Percentiles rank a stretch among this genome's conserved stretches.
These are phyloP conservation scores for Zenarchopterus dispar DNA, from an alignment of 2,797 vertebrate genomes.

Conservation along the genomic window DNA sequence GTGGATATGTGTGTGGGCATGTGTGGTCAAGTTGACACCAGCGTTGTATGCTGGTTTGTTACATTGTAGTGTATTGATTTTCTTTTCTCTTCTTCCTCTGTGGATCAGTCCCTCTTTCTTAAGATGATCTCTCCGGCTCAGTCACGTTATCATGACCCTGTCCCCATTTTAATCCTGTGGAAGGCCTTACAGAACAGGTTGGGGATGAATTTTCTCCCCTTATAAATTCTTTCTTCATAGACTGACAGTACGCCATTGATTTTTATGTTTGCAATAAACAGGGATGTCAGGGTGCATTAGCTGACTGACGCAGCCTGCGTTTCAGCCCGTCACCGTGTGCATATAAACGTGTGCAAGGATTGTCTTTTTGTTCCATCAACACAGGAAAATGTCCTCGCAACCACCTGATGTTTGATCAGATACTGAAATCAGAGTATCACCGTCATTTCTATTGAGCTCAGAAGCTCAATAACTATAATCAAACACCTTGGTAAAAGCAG, in stretches of 20 bases:
- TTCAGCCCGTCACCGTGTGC: conserved; percentile 44
- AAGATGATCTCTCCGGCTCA: conserved; percentile 7
- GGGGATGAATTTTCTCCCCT: conserved; percentile 16
- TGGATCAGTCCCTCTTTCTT: conserved; percentile 18
- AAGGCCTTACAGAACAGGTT: conserved; percentile 23
- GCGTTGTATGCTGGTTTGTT: not conserved
- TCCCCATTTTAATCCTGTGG: conserved; percentile 15
- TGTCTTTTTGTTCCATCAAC: not conserved
- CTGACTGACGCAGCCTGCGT: conserved; percentile 33
- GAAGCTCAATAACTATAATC: too few relatives aligned
- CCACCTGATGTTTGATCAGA: conserved; percentile 1
- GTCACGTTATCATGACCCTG: conserved; percentile 21
- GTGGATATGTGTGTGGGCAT: not conserved
- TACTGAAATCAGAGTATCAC: too few relatives aligned
- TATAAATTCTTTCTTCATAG: conserved; percentile 10
- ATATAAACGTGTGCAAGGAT: conserved; percentile 43
- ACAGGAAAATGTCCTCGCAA: not conserved
- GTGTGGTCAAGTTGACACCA: conserved; percentile 5
- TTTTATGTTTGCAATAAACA: conserved; percentile 36
- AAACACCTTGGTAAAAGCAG: too few relatives aligned
- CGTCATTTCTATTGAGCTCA: too few relatives aligned
- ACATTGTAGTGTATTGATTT: conserved; percentile 40
- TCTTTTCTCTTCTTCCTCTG: conserved; percentile 25
- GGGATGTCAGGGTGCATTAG: conserved; percentile 57
- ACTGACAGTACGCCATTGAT: conserved; percentile 51